phyloP scores from a whole-genome alignment of 2,797 vertebrate genomes.

The Myotis daubentonii region DNA sequence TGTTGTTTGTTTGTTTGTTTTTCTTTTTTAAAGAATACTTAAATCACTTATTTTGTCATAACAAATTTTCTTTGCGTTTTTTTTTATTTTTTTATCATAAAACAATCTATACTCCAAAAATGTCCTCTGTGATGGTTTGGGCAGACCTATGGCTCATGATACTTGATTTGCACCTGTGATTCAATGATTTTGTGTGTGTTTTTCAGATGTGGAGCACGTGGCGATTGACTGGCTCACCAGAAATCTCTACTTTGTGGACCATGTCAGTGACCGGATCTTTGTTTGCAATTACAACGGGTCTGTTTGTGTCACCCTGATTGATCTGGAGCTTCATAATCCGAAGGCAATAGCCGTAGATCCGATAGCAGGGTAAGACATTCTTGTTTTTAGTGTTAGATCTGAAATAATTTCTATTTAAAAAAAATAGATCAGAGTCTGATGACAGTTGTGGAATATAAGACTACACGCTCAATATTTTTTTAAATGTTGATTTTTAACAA shows the following conservation, averaged over 20 bases:
- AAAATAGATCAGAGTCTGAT: background rate
- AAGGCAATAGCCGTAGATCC: conserved; percentile 95
- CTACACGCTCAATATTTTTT: background rate
- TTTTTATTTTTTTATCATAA: background rate
- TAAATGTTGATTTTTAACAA: background rate
- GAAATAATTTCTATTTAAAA: background rate
- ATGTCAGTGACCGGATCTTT: conserved; percentile 91
- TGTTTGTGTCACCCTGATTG: conserved; percentile 93
- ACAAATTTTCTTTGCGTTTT: background rate
- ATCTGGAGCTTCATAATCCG: conserved; percentile 93
- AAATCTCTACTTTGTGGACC: conserved; percentile 96
- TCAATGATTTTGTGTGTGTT: conserved; percentile 38
- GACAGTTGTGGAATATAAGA: background rate
- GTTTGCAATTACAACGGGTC: conserved; percentile 90
- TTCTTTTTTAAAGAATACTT: background rate
- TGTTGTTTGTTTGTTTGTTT: no score
- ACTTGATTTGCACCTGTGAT: conserved; percentile 42
- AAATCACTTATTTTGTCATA: background rate
- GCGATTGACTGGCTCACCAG: conserved; percentile 96
- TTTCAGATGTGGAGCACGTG: conserved; percentile 94
- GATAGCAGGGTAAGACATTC: conserved; percentile 91
- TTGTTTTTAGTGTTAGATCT: background rate
- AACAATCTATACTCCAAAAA: background rate
- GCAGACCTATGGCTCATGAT: background rate
- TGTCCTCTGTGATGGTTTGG: background rate